Evolutionary conservation across 92 coral and sea anemone genomes (phyloP), one percentile per base, ranked within the genome.

Genomic region (Umimayanthus chanpuru): DNA sequence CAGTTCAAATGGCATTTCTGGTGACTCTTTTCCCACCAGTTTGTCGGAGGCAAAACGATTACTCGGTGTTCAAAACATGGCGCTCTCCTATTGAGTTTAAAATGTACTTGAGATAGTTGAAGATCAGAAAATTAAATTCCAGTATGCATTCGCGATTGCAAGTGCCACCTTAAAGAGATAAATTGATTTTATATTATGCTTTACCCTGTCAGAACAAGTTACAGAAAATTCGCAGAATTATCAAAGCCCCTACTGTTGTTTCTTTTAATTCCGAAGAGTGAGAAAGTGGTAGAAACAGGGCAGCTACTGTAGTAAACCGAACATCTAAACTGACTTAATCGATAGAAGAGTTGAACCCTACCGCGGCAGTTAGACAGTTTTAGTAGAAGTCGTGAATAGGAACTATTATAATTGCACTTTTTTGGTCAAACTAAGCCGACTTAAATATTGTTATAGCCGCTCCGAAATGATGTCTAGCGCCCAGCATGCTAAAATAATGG

Each of bases 11-110:
- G 49, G 0, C 14, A 70, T 68, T 44, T 70, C 87, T 5, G 87
- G 87, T 83, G 76, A 70, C 79, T 72, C 38, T 21, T 43, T 47
- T 25, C 18, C 87, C 87, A 83, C 86, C 86, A 65, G 86, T 40
- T 41, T 11, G 38, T 16, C 18, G 29, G 4, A 39, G 26, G 39
- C 21, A 29, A 73, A 47, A 41, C 67, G 65, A 64, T 70, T 70
- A 83, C 43, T 83, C 43, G 41, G 20, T 44, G 87, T 68, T 83
- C 28, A 18, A 83, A 67, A 67, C 28, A 43, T 4, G 36, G n/a
- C 58, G 56, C 61, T 28, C 25, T 6, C 78, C 64, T 25, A 64
- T 72, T 29, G 40, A 41, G 77, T 80, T 6, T 18, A 3, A 44
- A 38, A 28, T 39, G 16, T 56, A 10, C 26, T 18, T 3, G 39